Evolutionary conservation across 2,797 vertebrate species (phyloP).

Genomic region (Sebastes itinus): DNA sequence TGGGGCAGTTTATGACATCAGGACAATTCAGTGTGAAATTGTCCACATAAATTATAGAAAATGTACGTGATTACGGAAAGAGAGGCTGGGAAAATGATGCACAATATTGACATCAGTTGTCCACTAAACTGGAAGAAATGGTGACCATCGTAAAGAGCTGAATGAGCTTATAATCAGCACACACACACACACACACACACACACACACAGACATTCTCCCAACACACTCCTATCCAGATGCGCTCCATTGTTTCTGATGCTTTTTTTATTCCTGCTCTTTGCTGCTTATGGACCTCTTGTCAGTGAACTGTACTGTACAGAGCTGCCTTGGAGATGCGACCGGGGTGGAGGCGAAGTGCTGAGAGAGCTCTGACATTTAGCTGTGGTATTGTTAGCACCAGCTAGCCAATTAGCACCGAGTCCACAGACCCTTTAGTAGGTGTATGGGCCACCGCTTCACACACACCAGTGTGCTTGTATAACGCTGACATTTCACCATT

Average conservation of each 20-base stretch:
- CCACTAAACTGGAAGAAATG: conserved; percentile 45
- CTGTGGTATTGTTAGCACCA: conserved; percentile 63
- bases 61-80: conserved; percentile 20
- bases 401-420: conserved; percentile 63
- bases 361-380: conserved; percentile 80
- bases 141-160: conserved; percentile 20
- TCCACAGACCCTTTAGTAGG: conserved; percentile 31
- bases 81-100: background rate
- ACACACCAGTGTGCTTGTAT: conserved; percentile 42
- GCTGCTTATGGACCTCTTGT: conserved; percentile 20
- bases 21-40: conserved; percentile 36
- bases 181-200: background rate
- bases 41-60: conserved; percentile 11
- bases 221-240: background rate
- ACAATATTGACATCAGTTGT: conserved; percentile 21
- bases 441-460: conserved; percentile 23
- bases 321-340: conserved; percentile 36
- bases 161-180: conserved; percentile 32
- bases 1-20: conserved; percentile 11
- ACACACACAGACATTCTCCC: background rate
- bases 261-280: conserved; percentile 27
- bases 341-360: conserved; percentile 58
- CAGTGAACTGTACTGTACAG: conserved; percentile 13
- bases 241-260: conserved; percentile 16
- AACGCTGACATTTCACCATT: conserved; percentile 72